A percentile compares a stretch with the other conserved stretches of the same genome.
phyloP scores from a whole-genome alignment of 2,888 invertebrate genomes.

The Mythimna albipuncta region DNA sequence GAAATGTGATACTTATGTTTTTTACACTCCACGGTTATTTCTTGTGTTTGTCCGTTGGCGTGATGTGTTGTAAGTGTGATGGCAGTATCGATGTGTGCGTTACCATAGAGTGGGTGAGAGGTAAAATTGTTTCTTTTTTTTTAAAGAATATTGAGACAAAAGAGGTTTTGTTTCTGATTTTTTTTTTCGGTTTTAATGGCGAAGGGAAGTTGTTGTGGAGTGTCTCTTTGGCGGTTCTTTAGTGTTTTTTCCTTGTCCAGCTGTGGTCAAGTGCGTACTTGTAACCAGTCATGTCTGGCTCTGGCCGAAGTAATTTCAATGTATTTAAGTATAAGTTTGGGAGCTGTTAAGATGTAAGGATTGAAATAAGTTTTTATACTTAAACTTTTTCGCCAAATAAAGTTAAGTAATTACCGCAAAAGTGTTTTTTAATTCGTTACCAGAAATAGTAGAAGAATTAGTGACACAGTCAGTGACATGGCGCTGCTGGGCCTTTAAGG shows the following conservation, averaged over 20 bases:
- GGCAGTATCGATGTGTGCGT: constrained; percentile 40
- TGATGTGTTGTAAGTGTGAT: constrained; percentile 51
- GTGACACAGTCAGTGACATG: no score
- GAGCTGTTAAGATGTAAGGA: no score
- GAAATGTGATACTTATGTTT: constrained; percentile 75
- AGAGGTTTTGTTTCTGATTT: constrained; percentile 11
- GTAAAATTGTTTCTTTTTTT: constrained; percentile 24
- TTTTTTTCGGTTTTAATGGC: constrained; percentile 27
- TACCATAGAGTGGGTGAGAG: constrained; percentile 35
- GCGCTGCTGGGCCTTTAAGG: no score
- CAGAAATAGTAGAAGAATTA: no score
- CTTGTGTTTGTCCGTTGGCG: constrained; percentile 60
- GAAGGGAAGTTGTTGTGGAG: constrained; percentile 1
- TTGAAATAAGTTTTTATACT: no score
- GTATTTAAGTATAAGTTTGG: no score
- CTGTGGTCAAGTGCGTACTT: background rate
- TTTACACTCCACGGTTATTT: constrained; percentile 64
- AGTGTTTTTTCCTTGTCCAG: background rate
- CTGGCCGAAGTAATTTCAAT: no score
- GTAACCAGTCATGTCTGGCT: no score
- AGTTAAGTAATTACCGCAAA: no score
- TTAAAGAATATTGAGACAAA: constrained; percentile 7
- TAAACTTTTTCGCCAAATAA: no score
- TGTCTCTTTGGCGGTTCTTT: background rate
- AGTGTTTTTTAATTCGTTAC: no score